phyloP scores from a whole-genome alignment of 2,888 invertebrate species.

The Dione juno region DNA sequence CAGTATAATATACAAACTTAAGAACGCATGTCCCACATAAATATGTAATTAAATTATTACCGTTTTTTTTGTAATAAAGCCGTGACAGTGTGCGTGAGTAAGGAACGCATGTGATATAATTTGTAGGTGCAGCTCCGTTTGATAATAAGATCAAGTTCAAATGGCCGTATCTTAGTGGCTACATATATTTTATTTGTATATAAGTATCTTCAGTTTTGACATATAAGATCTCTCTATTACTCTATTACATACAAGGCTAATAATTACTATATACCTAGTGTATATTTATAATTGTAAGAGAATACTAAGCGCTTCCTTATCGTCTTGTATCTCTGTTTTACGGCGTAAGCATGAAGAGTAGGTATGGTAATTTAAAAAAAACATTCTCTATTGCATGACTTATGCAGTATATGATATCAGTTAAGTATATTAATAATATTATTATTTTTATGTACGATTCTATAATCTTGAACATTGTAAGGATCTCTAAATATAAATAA shows the following conservation, averaged over 20 bases:
- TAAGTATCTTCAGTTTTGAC: neutral
- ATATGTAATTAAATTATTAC: neutral
- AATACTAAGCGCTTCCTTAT: too few relatives aligned
- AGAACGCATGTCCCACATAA: neutral
- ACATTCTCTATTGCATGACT: too few relatives aligned
- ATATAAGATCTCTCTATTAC: neutral
- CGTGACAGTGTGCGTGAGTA: slow-evolving; percentile 55
- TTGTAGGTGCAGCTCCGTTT: slow-evolving; percentile 66
- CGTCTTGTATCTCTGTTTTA: too few relatives aligned
- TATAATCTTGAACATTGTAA: too few relatives aligned
- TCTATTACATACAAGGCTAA: neutral
- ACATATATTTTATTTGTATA: neutral
- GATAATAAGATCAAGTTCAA: slow-evolving; percentile 82
- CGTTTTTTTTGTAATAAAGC: neutral
- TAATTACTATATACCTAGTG: neutral
- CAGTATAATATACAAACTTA: neutral
- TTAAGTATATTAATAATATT: too few relatives aligned
- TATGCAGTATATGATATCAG: too few relatives aligned
- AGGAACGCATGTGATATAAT: slow-evolving; percentile 77
- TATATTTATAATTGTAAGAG: too few relatives aligned
- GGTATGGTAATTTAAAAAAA: too few relatives aligned
- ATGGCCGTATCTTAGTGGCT: slow-evolving; percentile 56
- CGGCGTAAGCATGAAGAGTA: too few relatives aligned
- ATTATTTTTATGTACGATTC: too few relatives aligned
- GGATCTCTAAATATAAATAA: too few relatives aligned